These are phyloP conservation scores for Lacanobia wlatinum DNA, from an alignment of 2,888 invertebrate genomes.

Conservation along the genomic window DNA sequence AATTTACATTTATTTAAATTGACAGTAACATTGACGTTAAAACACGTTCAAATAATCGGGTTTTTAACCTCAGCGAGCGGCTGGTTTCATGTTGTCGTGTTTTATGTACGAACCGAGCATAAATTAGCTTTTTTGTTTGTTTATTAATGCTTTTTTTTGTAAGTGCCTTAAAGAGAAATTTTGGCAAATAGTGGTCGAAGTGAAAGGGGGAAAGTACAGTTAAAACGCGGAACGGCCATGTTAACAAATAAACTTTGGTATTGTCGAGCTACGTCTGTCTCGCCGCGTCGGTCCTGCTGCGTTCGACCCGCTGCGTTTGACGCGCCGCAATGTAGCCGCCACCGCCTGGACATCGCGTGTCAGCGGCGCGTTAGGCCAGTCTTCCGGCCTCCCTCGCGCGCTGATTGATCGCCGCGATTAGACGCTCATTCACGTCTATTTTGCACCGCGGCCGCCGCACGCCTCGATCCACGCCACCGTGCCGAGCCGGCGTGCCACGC, in stretches of 20 bases:
- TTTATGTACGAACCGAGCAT: slow-evolving; percentile 1
- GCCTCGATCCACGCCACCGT: background rate
- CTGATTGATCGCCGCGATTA: slow-evolving; percentile 57
- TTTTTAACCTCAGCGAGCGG: background rate
- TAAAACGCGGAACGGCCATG: background rate
- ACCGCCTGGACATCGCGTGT: slow-evolving; percentile 55
- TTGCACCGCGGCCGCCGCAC: slow-evolving; percentile 36
- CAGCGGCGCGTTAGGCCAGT: slow-evolving; percentile 57
- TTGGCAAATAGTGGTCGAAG: background rate
- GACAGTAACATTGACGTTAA: slow-evolving; percentile 12
- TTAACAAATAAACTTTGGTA: background rate
- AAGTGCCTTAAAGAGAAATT: background rate
- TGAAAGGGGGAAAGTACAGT: no score
- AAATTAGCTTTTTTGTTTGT: background rate
- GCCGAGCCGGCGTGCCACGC: no score
- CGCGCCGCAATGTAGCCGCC: background rate
- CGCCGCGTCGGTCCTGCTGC: background rate
- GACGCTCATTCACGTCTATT: slow-evolving; percentile 66
- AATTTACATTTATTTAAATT: slow-evolving; percentile 43
- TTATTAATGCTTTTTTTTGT: background rate
- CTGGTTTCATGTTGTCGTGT: background rate
- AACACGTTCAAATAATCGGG: background rate
- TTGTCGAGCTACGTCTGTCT: background rate
- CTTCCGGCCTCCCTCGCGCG: slow-evolving; percentile 57
- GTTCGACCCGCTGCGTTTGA: background rate